Evolutionary conservation across 2,797 vertebrate genomes (phyloP), one percentile per base, ranked within the genome.

Genomic region (Sphenopsis melanotis): DNA sequence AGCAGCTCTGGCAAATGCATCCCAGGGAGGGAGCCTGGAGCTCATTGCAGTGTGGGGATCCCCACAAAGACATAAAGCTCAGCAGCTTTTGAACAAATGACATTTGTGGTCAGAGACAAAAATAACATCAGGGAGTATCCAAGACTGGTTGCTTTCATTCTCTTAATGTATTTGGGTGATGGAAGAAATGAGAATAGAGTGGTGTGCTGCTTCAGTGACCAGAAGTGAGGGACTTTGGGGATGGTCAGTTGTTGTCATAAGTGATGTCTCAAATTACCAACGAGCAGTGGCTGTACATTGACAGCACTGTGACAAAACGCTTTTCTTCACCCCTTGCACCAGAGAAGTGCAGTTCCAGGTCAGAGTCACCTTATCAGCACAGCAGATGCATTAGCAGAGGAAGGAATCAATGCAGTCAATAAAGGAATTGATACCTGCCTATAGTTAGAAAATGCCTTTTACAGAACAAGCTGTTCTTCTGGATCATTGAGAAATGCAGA

Each of bases 391-490:
- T 96, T 75, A 91, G 78, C 60, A 80, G 69, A 63, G 79, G 64
- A 75, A 91, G 79, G 49, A 83, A 94, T 91, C 84, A 60, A 83
- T 75, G 23, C 46, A 39, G 57, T 78, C 93, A 90, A 85, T 94
- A 85, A 57, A 78, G 84, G 85, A 94, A 90, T 15, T 61, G 87
- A 91, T 90, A 91, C 50, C 59, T 93, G 57, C 11, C 82, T 88
- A 75, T 61, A 89, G 83, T 90, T 94, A 94, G 93, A 90, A 94
- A 91, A 85, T 5, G 4, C 27, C 55, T 92, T 61, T 91, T 83
- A 75, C 22, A 64, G 83, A 93, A 80, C 79, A 92, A 83, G 49
- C 53, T 75, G 61, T 83, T 95, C 93, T 71, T 64, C 65, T 90
- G 53, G 22, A 83, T 75, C 69, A 65, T 1, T 53, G 72, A 91